A percentile compares a stretch with the other conserved stretches of the same genome.
Evolutionary conservation across 2,888 invertebrate genomes (phyloP).

Genomic region (Esperia sulphurella): DNA sequence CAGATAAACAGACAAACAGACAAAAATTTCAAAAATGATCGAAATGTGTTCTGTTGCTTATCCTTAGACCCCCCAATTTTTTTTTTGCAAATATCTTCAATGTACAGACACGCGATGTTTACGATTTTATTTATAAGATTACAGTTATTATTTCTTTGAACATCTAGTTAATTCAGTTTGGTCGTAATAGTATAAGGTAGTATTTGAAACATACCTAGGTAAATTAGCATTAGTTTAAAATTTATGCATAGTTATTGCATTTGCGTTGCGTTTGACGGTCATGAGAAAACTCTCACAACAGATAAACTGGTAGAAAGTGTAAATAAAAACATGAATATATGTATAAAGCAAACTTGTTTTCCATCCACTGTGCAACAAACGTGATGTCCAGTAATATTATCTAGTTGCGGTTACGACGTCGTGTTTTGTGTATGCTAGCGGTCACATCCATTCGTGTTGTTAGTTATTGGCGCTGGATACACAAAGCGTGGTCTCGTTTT

Average conservation of each 20-base stretch:
- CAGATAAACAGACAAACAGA: no score
- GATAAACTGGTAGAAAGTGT: background rate
- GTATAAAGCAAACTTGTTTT: background rate
- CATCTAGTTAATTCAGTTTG: background rate
- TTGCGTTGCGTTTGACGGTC: background rate
- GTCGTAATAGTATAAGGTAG: no score
- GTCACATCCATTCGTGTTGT: conserved; percentile 2
- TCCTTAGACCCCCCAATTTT: no score
- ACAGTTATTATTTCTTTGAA: background rate
- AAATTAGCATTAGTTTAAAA: no score
- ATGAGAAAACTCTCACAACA: background rate
- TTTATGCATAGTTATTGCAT: no score
- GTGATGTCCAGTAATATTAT: conserved; percentile 5
- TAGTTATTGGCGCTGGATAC: background rate
- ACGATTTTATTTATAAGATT: no score
- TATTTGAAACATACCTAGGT: no score
- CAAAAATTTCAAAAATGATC: no score
- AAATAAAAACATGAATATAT: background rate
- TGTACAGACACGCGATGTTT: no score
- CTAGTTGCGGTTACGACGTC: conserved; percentile 11
- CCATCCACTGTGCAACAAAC: background rate
- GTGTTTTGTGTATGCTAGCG: background rate
- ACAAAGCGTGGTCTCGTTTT: background rate
- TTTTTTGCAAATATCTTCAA: no score
- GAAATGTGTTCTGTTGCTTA: no score